Evolutionary conservation across 2,113 vertebrate species (phyloP).

Genomic region (Alethe diademata): DNA sequence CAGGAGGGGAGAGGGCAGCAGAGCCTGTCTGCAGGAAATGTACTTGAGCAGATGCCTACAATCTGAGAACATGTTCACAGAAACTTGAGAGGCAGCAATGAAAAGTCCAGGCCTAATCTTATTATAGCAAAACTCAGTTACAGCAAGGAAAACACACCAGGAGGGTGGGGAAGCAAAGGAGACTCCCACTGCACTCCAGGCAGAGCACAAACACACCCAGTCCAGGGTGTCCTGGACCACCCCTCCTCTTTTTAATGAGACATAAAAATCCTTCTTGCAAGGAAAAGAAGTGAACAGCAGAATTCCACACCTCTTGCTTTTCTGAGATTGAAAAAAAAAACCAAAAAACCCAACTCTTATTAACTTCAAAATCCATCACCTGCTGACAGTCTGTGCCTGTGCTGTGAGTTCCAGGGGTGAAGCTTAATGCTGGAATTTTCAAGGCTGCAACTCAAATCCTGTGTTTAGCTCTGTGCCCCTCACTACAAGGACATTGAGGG

Average conservation of each 20-base stretch:
- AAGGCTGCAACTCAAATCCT: not conserved
- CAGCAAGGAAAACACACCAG: not conserved
- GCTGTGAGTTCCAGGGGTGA: not conserved
- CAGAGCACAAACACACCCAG: not conserved
- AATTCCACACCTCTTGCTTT: fast-evolving
- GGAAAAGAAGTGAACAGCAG: not conserved
- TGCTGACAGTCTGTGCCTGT: fast-evolving
- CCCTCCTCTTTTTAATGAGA: not conserved
- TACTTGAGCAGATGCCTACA: not conserved
- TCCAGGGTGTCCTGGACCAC: fast-evolving
- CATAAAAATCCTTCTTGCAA: not conserved
- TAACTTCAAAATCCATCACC: not conserved
- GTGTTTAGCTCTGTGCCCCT: not conserved
- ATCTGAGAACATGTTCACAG: not conserved
- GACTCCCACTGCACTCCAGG: fast-evolving
- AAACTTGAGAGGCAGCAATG: slow-evolving; percentile 49
- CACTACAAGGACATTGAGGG: fast-evolving
- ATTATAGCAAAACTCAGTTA: not conserved
- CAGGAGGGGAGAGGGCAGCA: not conserved
- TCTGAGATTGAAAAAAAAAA: not conserved
- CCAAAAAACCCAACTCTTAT: not conserved
- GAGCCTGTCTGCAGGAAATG: not conserved
- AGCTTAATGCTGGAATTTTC: not conserved
- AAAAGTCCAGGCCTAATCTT: slow-evolving; percentile 46
- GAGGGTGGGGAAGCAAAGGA: not conserved